Evolutionary conservation across 1,140 invertebrate species (phyloP), one percentile per base, ranked within the genome.

Genomic region (Phymorhynchus buccinoides): DNA sequence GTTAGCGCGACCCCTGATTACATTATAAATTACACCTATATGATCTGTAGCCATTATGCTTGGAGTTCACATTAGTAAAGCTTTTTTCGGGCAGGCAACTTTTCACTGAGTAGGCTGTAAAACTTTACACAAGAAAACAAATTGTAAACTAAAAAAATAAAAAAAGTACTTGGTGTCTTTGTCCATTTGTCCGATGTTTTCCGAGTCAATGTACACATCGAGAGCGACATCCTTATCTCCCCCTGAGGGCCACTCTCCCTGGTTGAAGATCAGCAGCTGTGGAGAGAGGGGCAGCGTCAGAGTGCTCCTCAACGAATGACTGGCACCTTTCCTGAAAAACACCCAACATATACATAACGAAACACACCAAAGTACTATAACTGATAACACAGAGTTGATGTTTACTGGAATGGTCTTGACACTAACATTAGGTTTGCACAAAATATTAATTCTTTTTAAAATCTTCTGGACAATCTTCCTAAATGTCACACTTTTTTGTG

Each of bases 221-320:
- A 83, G 37, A n/a, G 81, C 73, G 30, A 41, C 39, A 22, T 73
- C 16, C 14, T 27, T 44, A 16, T 30, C 35, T 6, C 41, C 80
- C 37, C 30, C 62, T 44, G 52, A 37, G 14, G 81, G 62, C 85
- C 81, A 83, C 30, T 62, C 4, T 3, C 85, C 81, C 39, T 86
- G 85, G 44, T 52, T 68, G 56, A 86, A 86, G 1, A 86, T 41
- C 41, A 86, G 27, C 32, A 86, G 37, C 42, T 83, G 80, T 71
- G 81, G 81, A 6, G 81, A 66, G 14, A 83, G 62, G 12, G 81
- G 81, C n/a, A 39, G 32, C 18, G 56, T 32, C 37, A 83, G 7
- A n/a, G 4, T 14, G 48, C 81, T 32, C 0, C 37, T 42, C 16
- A 71, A 83, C 37, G 32, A n/a, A 22, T 41, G 66, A 22, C 73